Evolutionary conservation across 2,113 vertebrate species (phyloP), one percentile per base, ranked within the genome.

Genomic region (Halichoerus grypus): DNA sequence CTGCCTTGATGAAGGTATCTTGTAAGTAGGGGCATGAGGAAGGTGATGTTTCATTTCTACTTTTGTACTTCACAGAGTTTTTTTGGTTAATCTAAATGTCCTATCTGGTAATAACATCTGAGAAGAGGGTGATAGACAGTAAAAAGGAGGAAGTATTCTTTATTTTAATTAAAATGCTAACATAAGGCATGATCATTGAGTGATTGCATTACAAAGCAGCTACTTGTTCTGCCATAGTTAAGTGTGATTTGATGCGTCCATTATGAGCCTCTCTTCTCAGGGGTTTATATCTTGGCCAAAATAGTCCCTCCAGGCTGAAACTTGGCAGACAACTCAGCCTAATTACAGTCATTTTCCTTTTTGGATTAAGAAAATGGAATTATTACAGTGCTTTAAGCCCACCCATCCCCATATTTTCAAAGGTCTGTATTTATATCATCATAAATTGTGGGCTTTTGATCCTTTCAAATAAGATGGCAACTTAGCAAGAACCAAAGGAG

Each of bases 131-230:
- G 85, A 86, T 61, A 96, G 89, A 53, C 85, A 89, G 65, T 91
- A 94, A 98, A 98, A 97, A 95, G 88, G 46, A 98, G 69, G 90
- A 83, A 97, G 57, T 95, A 97, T 97, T 97, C 98, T 98, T 98
- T 98, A 98, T 98, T 98, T 98, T 98, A 98, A 98, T 98, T 99
- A 98, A 98, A 98, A 98, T 98, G 95, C 86, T 98, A 98, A 89
- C 94, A 95, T 96, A 98, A 98, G 96, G 97, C 98, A 94, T 88
- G 95, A 97, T 97, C 97, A 95, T 93, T 98, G 98, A 99, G 67
- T 97, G 93, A 98, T 97, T 97, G 97, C 94, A 86, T 98, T 98
- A 95, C 97, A 98, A 97, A 95, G 93, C 71, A 98, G 96, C 93
- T 95, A 97, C 98, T 98, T 98, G 84, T 86, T 98, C 94, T 98